A percentile compares a stretch with the other conserved stretches of the same genome.
These are phyloP conservation scores for Lepidonotus clava DNA, from an alignment of 2,888 invertebrate genomes.

Conservation along the genomic window DNA sequence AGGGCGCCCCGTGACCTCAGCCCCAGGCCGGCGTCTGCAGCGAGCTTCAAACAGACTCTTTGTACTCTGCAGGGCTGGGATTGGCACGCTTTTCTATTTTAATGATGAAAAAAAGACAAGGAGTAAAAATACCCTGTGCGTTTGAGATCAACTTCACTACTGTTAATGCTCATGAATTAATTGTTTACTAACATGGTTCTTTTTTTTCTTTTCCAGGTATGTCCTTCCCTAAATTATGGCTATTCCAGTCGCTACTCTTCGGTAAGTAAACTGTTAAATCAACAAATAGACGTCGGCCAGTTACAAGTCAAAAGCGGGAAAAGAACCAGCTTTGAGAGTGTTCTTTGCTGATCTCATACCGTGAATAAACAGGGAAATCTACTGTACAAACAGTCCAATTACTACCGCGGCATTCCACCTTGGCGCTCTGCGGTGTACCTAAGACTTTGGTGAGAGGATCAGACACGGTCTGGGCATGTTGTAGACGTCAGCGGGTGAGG, in stretches of 20 bases:
- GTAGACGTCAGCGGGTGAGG: too few relatives aligned
- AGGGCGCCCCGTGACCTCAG: too few relatives aligned
- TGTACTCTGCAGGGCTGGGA: too few relatives aligned
- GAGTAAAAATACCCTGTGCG: background rate
- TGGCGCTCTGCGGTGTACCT: too few relatives aligned
- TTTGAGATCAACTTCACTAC: too few relatives aligned
- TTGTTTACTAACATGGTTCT: too few relatives aligned
- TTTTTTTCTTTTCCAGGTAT: background rate
- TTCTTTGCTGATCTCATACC: background rate
- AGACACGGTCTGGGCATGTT: too few relatives aligned
- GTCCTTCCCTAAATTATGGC: background rate
- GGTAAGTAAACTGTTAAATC: background rate
- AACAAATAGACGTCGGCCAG: background rate
- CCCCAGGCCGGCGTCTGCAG: too few relatives aligned
- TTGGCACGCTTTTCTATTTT: background rate
- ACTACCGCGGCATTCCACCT: too few relatives aligned
- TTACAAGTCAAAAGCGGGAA: background rate
- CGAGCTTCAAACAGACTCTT: too few relatives aligned
- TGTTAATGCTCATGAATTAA: too few relatives aligned
- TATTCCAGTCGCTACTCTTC: background rate
- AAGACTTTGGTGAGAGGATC: too few relatives aligned
- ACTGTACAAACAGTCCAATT: background rate
- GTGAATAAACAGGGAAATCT: background rate
- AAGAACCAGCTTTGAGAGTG: background rate
- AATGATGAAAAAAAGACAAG: background rate